Conservation (phyloP, 92 coral and sea anemone species). For the Galaxea fascicularis region DNA sequence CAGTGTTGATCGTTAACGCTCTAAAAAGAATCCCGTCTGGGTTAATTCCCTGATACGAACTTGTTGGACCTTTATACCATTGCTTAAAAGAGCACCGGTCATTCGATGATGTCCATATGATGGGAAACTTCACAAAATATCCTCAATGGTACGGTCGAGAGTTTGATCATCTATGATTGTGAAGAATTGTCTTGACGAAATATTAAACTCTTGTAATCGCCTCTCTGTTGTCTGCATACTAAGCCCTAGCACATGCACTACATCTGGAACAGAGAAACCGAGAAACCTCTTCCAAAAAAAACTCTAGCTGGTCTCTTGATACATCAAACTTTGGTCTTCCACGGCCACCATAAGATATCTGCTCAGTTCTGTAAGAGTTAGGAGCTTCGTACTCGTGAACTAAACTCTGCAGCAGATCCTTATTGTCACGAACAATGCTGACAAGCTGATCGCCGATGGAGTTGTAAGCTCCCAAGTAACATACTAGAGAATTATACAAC, state of each 20-base stretch:
- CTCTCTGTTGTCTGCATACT: constrained; percentile 61
- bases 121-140: constrained; percentile 38
- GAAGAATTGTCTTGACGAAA: constrained; percentile 22
- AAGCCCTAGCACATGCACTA: constrained; percentile 46
- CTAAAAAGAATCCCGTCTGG: constrained; percentile 50
- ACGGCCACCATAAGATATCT: constrained; percentile 48
- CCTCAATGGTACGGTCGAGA: constrained; percentile 40
- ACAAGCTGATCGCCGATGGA: constrained; percentile 24
- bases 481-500: constrained; percentile 42
- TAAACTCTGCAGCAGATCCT: constrained; percentile 26
- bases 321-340: constrained; percentile 63
- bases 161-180: constrained; percentile 56
- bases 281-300: constrained; percentile 54
- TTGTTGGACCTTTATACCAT: constrained; percentile 42
- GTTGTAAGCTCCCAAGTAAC: constrained; percentile 32
- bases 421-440: constrained; percentile 45
- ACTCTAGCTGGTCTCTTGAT: constrained; percentile 56
- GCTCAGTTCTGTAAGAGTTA: constrained; percentile 40
- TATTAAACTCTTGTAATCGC: constrained; percentile 45
- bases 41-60: constrained; percentile 27
- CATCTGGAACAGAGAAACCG: constrained; percentile 56
- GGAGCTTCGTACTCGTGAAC: neutral
- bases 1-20: constrained; percentile 40
- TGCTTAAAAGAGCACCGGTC: constrained; percentile 37
- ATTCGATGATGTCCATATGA: constrained; percentile 46